Conservation (phyloP, 2,113 vertebrate genomes). For the Indri indri region DNA sequence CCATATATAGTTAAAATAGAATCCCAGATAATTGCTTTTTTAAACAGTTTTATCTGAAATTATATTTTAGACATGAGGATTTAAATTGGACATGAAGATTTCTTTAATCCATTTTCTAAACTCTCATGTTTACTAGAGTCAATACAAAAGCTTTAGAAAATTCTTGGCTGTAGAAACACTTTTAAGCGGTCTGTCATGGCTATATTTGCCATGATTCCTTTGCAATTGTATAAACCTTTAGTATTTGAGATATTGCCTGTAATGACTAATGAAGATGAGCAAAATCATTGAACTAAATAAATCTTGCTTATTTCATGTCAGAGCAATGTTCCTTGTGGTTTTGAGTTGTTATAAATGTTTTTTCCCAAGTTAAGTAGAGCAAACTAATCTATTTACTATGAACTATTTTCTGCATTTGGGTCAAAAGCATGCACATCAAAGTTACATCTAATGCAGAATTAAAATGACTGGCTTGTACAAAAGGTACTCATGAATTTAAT, state of each 20-base stretch:
- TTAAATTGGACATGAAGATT: slow-evolving; percentile 35
- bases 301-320: slow-evolving; percentile 24
- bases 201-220: slow-evolving; percentile 33
- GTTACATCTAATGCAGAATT: slow-evolving; percentile 22
- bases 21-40: neutral
- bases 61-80: slow-evolving; percentile 37
- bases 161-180: neutral
- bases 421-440: slow-evolving; percentile 43
- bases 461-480: slow-evolving; percentile 4
- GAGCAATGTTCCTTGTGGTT: neutral
- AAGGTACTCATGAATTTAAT: neutral
- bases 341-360: neutral
- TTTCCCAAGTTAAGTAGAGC: neutral
- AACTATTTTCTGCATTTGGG: neutral
- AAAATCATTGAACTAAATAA: neutral
- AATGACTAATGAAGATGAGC: neutral
- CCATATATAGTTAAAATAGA: neutral
- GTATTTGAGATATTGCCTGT: slow-evolving; percentile 3
- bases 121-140: neutral
- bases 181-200: slow-evolving; percentile 32
- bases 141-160: slow-evolving; percentile 16
- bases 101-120: slow-evolving; percentile 39
- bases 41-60: slow-evolving; percentile 28
- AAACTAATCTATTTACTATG: slow-evolving; percentile 35
- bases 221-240: slow-evolving; percentile 20